Evolutionary conservation across 2,113 vertebrate genomes (phyloP).

Genomic region (Muscicapa adusta): DNA sequence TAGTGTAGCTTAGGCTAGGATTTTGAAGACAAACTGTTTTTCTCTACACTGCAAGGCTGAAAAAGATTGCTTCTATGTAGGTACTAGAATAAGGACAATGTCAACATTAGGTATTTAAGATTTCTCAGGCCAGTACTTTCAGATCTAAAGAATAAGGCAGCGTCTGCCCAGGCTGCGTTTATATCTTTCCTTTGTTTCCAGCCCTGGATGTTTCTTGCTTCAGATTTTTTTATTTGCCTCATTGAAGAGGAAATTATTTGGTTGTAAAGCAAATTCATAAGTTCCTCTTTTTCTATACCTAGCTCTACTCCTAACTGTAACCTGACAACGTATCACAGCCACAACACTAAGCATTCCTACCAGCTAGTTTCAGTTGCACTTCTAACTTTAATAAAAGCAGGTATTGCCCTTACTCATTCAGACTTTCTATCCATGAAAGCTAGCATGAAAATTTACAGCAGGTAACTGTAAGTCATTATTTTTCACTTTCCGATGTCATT

Average conservation of each 20-base stretch:
- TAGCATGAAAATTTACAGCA: background rate
- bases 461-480: background rate
- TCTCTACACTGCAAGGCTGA: background rate
- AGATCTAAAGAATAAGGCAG: background rate
- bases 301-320: background rate
- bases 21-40: background rate
- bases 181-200: background rate
- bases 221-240: background rate
- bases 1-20: background rate
- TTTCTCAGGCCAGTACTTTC: background rate
- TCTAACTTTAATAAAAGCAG: background rate
- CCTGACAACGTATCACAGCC: background rate
- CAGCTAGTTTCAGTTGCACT: conserved; percentile 2
- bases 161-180: background rate
- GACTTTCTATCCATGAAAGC: background rate
- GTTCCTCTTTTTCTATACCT: background rate
- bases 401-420: background rate
- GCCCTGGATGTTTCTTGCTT: background rate
- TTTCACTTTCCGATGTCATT: background rate
- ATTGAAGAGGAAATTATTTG: background rate
- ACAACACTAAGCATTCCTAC: background rate
- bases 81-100: background rate
- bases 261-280: background rate
- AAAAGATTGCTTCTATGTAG: background rate
- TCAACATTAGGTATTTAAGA: background rate